Base-by-base conservation (phyloP, 1,140 invertebrate genomes). In the Drosophila ohnishii region DNA sequence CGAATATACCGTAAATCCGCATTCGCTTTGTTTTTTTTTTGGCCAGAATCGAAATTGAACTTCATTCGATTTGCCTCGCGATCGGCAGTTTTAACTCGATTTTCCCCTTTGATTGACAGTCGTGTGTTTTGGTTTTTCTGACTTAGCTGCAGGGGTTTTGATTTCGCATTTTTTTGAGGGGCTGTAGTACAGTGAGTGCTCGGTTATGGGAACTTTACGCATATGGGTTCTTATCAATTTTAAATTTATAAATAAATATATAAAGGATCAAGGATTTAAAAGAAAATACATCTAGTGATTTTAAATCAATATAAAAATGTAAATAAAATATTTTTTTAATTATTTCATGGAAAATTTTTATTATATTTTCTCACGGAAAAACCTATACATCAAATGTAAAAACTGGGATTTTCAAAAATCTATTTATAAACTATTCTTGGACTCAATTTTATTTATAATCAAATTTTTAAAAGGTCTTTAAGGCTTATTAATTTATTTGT, bases 1-100 rank as follows among this genome's bases (percentile, higher is more conserved):
- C 32, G 16, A 32, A 22, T 16, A 34, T 34, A 7, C 32, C 45
- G 50, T 4, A 63, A 42, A 44, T 44, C 62, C 37, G 25, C 32
- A 55, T 25, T 35, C 62, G 22, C 9, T 35, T n/a, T 55, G 51
- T 69, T 44, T 37, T 60, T 45, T 64, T 50, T 64, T 44, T 44
- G 19, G 28, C 6, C n/a, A 2, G n/a, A 28, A 28, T 4, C 19
- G 30, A 69, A 71, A 57, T 58, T 58, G 28, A 65, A 42, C 28
- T 25, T 67, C 13, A 71, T 59, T 71, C 25, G 51, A 71, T 71
- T 71, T 48, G 34, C 14, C 13, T 8, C 9, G 51, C 35, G 67
- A 70, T 71, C 67, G 42, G 39, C 44, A 11, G 37, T 16, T 56
- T 37, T 56, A 70, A 70, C 48, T 70, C 48, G 42, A 71, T 71